phyloP scores from a whole-genome alignment of 1,140 invertebrate genomes.

The Sesamia nonagrioides region DNA sequence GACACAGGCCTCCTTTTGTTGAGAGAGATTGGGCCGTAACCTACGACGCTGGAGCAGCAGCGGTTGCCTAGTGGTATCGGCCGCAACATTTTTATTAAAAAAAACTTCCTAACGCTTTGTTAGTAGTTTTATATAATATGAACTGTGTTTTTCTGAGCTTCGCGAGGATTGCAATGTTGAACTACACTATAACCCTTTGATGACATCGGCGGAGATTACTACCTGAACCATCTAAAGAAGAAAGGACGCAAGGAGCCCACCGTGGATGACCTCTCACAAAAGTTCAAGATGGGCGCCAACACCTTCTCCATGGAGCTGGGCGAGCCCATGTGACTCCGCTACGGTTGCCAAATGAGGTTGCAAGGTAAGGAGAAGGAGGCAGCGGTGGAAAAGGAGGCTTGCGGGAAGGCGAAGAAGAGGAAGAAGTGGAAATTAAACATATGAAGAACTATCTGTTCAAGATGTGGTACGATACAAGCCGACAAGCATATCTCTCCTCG shows the following conservation, averaged over 20 bases:
- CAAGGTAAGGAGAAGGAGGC: slow-evolving; percentile 56
- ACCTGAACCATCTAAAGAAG: slow-evolving; percentile 76
- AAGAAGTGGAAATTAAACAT: slow-evolving; percentile 74
- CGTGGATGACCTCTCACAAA: slow-evolving; percentile 75
- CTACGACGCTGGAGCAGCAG: too few relatives aligned
- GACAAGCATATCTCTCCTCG: slow-evolving; percentile 62
- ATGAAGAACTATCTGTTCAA: slow-evolving; percentile 78
- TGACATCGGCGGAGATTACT: slow-evolving; percentile 80
- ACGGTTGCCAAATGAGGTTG: slow-evolving; percentile 71
- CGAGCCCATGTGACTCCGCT: slow-evolving; percentile 71
- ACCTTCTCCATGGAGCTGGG: slow-evolving; percentile 79
- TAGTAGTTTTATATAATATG: too few relatives aligned
- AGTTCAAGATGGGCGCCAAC: slow-evolving; percentile 83
- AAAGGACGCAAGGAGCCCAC: slow-evolving; percentile 71
- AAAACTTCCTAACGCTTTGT: too few relatives aligned
- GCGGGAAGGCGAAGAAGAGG: slow-evolving; percentile 72
- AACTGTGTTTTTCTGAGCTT: too few relatives aligned
- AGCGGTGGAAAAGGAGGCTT: slow-evolving; percentile 62
- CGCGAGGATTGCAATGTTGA: too few relatives aligned
- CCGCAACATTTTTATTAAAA: too few relatives aligned
- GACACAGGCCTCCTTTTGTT: too few relatives aligned
- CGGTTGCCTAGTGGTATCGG: too few relatives aligned
- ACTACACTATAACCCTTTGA: too few relatives aligned
- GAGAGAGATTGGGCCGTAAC: too few relatives aligned
- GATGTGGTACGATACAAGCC: slow-evolving; percentile 76